phyloP scores from a whole-genome alignment of 2,797 vertebrate species.

The Craterocephalus amniculus region DNA sequence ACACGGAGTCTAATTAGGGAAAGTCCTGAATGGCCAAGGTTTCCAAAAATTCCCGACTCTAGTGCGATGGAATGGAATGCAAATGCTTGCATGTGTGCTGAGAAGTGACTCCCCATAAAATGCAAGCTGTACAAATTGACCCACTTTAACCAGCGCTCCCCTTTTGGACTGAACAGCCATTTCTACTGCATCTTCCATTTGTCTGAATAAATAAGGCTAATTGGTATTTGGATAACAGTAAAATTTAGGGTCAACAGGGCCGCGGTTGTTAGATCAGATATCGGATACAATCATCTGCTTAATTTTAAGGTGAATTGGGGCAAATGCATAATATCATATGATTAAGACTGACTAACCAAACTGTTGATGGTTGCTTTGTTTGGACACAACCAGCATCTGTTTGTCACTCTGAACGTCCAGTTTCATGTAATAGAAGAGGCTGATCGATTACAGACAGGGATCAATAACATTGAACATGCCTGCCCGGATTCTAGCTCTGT shows the following conservation, averaged over 20 bases:
- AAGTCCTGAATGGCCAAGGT: slow-evolving; percentile 39
- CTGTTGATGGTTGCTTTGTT: slow-evolving; percentile 2
- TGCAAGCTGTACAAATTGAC: slow-evolving; percentile 56
- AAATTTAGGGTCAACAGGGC: neutral
- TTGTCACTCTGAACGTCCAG: slow-evolving; percentile 45
- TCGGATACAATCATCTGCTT: neutral
- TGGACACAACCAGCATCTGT: slow-evolving; percentile 29
- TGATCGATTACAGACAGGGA: slow-evolving; percentile 54
- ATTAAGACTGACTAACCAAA: slow-evolving; percentile 1
- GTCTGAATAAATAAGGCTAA: slow-evolving; percentile 27
- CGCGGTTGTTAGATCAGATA: rapidly evolving
- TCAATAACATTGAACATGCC: slow-evolving; percentile 67
- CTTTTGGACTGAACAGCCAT: slow-evolving; percentile 2
- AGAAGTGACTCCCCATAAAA: slow-evolving; percentile 50
- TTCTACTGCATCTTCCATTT: neutral
- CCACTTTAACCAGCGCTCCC: slow-evolving; percentile 24
- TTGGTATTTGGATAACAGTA: slow-evolving; percentile 24
- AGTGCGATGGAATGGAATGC: slow-evolving; percentile 50
- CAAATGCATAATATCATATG: neutral
- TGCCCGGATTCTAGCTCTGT: slow-evolving; percentile 47
- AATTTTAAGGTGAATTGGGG: neutral
- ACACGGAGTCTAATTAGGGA: too few species aligned
- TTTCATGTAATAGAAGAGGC: slow-evolving; percentile 51
- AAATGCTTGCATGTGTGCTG: slow-evolving; percentile 54
- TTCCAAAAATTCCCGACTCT: slow-evolving; percentile 42